Percentiles rank a stretch among this genome's conserved stretches.
phyloP scores from a whole-genome alignment of 2,113 vertebrate genomes.

The Octodon degus region DNA sequence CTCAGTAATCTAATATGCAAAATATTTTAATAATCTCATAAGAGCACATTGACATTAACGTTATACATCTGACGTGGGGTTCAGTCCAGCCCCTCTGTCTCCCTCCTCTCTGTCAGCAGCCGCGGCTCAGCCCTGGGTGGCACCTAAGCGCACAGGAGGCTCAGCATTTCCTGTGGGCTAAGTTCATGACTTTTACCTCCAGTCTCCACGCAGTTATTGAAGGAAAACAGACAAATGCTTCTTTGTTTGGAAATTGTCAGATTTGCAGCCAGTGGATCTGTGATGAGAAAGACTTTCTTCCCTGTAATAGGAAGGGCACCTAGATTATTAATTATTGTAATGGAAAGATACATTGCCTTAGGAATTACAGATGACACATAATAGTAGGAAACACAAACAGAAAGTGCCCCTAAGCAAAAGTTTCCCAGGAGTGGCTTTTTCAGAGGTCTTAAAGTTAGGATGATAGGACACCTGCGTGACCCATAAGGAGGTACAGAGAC shows the following conservation, averaged over 20 bases:
- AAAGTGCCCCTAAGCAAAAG: background rate
- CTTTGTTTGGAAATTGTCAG: background rate
- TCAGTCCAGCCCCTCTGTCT: background rate
- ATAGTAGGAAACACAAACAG: background rate
- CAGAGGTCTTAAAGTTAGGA: background rate
- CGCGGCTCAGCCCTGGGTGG: too few species aligned
- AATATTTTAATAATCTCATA: background rate
- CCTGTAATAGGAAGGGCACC: background rate
- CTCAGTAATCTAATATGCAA: background rate
- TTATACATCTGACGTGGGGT: background rate
- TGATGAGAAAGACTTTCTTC: background rate
- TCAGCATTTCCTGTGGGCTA: background rate
- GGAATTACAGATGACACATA: background rate
- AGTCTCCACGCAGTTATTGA: background rate
- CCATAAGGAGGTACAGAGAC: background rate
- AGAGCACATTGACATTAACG: background rate
- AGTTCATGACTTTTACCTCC: background rate
- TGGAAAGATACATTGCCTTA: background rate
- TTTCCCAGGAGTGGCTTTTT: background rate
- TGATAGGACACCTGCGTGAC: background rate
- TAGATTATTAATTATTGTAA: background rate
- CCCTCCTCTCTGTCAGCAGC: rapidly evolving
- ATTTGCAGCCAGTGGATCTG: background rate
- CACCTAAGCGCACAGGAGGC: background rate
- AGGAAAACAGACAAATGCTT: background rate